Evolutionary conservation across 1,140 invertebrate genomes (phyloP), one percentile per base, ranked within the genome.

Genomic region (Cotesia vestalis): DNA sequence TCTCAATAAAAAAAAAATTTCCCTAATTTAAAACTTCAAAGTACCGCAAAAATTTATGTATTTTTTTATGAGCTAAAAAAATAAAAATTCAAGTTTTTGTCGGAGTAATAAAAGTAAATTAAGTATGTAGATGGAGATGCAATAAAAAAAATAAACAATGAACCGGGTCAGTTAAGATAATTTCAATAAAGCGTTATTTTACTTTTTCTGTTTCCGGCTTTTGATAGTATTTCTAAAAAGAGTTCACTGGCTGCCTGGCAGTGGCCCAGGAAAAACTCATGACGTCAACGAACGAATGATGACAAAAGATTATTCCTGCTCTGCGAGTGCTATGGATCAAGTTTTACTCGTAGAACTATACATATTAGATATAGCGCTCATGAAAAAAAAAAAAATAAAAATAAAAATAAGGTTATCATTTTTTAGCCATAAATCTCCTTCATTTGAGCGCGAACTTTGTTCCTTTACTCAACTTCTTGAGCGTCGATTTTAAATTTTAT

Each of bases 281-380:
- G 63, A 66, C 63, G 63, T 66, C 63, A 66, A 51, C 63, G 40
- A 51, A 51, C 36, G 63, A 66, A 27, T 66, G 46, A 66, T 20
- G 63, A 66, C 40, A 52, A 52, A 66, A 11, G 34, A 38, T 63
- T 61, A 27, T 34, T 38, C 34, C 11, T 46, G 38, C 38, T 40
- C 38, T 9, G 40, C 40, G 40, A 46, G 34, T 14, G 62, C 14
- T 27, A 27, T 27, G 11, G 59, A 46, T 46, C 40, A 46, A 46
- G 40, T 46, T 46, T 46, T 46, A 46, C 40, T 46, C 40, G 40
- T 46, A 46, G 40, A 46, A 11, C 5, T 55, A 55, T 55, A 55
- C 8, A 9, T 51, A n/a, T 9, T 9, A 51, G 46, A 51, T 9
- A 8, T n/a, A 9, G 46, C 8, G 14, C n/a, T 2, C 14, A 14